Evolutionary conservation across 2,113 vertebrate genomes (phyloP), one percentile per base, ranked within the genome.

Genomic region (Anser cygnoides): DNA sequence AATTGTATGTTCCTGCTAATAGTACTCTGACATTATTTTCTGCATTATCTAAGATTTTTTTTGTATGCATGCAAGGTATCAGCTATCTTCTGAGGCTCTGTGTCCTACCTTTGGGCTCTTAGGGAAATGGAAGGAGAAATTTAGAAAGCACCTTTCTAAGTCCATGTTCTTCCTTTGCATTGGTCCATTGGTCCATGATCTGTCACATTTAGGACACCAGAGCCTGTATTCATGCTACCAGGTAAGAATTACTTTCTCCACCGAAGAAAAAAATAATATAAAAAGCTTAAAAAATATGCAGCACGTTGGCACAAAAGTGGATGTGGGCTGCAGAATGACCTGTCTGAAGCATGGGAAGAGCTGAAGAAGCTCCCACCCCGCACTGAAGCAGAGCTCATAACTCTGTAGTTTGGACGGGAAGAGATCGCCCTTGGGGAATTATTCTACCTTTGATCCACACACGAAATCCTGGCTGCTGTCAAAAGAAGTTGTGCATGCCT

Each of bases 381-480:
- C 33, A 33, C 54, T 33, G 43, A 57, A 82, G 78, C 58, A n/a
- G 8, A 74, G 71, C 84, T 93, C 83, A 17, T 33, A 59, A 79
- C 65, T 87, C 90, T 29, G 1, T 15, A 9, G 2, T 17, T 76
- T 0, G 1, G n/a, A 52, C 39, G 81, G 91, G 78, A 92, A 52
- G 80, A 81, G 88, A 33, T 73, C 65, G 18, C 49, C 89, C 75
- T 14, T 0, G 78, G 92, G 90, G 84, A 81, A 57, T 81, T 26
- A 9, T n/a, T 81, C 26, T n/a, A 13, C 86, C 72, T 84, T 59
- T 86, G 52, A 94, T 87, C 70, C 70, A 3, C 25, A 3, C 61
- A 19, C 2, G 77, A 57, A 94, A 87, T 79, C 52, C 91, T 58
- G 90, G 70, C 84, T 92, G 87, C 91, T 96, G 93, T 79, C 95